Percentiles rank a stretch among this genome's conserved stretches.
Conservation (phyloP, 2,113 vertebrate species). For the Corapipo altera region DNA sequence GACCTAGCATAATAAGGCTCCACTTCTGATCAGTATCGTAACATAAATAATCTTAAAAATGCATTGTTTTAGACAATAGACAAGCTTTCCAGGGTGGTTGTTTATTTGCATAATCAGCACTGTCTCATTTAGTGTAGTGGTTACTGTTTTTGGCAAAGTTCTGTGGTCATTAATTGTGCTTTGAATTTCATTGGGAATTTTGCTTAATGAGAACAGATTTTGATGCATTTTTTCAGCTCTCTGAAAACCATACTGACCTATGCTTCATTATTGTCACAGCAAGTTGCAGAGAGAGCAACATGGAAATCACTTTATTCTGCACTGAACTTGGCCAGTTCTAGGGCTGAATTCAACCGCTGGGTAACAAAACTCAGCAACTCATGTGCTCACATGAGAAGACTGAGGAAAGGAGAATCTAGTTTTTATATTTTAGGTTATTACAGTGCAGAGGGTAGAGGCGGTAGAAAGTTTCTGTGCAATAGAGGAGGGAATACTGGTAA, state of each 20-base stretch:
- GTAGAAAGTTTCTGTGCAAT: background rate
- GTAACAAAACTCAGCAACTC: background rate
- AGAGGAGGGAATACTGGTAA: background rate
- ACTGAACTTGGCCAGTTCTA: background rate
- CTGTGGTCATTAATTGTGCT: constrained; percentile 24
- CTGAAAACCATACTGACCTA: background rate
- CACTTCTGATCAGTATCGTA: background rate
- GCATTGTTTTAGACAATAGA: background rate
- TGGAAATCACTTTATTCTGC: background rate
- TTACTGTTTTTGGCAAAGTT: constrained; percentile 26
- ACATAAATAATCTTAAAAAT: background rate
- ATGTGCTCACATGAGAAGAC: background rate
- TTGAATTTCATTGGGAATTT: constrained; percentile 28
- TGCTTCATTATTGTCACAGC: background rate
- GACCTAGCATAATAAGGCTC: background rate
- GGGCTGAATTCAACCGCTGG: background rate
- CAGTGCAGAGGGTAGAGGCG: background rate
- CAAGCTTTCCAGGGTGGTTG: background rate
- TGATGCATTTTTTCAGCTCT: background rate
- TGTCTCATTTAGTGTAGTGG: background rate
- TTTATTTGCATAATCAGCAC: constrained; percentile 25
- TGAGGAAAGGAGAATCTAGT: background rate
- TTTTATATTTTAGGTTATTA: background rate
- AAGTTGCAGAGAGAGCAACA: background rate
- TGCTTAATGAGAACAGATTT: constrained; percentile 14